A percentile compares a stretch with the other conserved stretches of the same genome.
Evolutionary conservation across 92 coral and sea anemone genomes (phyloP).

Genomic region (Plumapathes pennacea): DNA sequence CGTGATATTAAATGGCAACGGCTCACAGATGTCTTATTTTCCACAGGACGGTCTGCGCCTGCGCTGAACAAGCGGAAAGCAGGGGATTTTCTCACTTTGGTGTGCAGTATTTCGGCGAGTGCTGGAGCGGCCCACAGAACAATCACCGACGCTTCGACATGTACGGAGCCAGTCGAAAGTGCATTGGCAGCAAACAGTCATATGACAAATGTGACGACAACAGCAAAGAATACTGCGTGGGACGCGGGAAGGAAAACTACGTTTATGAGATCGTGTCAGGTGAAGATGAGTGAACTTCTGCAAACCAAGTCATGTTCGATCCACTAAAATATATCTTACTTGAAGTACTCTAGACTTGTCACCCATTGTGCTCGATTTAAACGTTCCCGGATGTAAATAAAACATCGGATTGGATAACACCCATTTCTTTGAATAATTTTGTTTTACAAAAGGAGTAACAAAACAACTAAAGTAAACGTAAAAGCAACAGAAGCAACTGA

Average conservation of each 20-base stretch:
- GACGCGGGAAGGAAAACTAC: conserved; percentile 37
- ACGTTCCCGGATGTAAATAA: too few species aligned
- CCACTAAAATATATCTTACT: too few species aligned
- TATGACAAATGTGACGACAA: conserved; percentile 17
- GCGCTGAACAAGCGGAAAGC: conserved; percentile 38
- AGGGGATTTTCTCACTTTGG: conserved; percentile 46
- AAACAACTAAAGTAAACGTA: too few species aligned
- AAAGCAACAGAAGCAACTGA: too few species aligned
- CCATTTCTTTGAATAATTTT: too few species aligned
- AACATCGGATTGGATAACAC: too few species aligned
- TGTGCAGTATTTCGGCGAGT: conserved; percentile 63
- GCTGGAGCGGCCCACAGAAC: conserved; percentile 55
- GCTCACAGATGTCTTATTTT: too few species aligned
- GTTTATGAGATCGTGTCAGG: conserved; percentile 13
- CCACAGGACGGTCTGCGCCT: conserved; percentile 51
- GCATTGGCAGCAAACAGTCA: conserved; percentile 7
- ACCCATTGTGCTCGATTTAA: too few species aligned
- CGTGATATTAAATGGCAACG: too few species aligned
- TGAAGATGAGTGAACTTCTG: neutral
- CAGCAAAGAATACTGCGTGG: conserved; percentile 42
- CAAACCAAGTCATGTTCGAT: too few species aligned
- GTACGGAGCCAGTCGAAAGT: conserved; percentile 29
- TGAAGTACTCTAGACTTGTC: too few species aligned
- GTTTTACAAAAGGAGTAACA: too few species aligned
- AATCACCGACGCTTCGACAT: conserved; percentile 11